These are phyloP conservation scores for Epinotia brunnichana DNA, from an alignment of 2,888 invertebrate genomes.

Conservation along the genomic window DNA sequence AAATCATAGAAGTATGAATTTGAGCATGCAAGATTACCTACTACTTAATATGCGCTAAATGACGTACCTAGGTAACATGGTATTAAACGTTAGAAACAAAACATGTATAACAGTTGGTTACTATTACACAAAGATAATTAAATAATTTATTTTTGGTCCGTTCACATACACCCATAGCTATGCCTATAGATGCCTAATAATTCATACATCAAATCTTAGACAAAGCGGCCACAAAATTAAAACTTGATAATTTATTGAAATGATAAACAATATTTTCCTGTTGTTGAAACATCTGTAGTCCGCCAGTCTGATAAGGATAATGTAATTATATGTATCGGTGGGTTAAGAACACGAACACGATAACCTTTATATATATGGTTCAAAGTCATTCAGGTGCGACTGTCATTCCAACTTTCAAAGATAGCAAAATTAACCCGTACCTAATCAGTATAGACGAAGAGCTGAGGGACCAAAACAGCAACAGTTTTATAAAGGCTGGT, in stretches of 20 bases:
- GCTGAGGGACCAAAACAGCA: too few relatives aligned
- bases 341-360: not conserved
- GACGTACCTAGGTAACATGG: not conserved
- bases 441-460: too few relatives aligned
- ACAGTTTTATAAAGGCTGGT: too few relatives aligned
- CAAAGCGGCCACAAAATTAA: not conserved
- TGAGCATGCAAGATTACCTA: not conserved
- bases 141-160: not conserved
- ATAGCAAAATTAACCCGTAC: too few relatives aligned
- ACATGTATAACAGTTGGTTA: not conserved
- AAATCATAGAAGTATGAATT: not conserved
- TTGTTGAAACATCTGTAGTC: not conserved
- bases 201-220: too few relatives aligned
- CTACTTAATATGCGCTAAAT: too few relatives aligned
- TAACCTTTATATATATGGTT: not conserved
- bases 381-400: not conserved
- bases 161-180: too few relatives aligned
- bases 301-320: not conserved
- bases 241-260: not conserved
- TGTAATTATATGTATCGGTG: not conserved
- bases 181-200: too few relatives aligned
- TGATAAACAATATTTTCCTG: conserved; percentile 25
- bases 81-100: not conserved
- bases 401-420: too few relatives aligned
- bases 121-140: not conserved